Base-by-base conservation (phyloP, 92 coral and sea anemone species). In the Paramuricea clavata region DNA sequence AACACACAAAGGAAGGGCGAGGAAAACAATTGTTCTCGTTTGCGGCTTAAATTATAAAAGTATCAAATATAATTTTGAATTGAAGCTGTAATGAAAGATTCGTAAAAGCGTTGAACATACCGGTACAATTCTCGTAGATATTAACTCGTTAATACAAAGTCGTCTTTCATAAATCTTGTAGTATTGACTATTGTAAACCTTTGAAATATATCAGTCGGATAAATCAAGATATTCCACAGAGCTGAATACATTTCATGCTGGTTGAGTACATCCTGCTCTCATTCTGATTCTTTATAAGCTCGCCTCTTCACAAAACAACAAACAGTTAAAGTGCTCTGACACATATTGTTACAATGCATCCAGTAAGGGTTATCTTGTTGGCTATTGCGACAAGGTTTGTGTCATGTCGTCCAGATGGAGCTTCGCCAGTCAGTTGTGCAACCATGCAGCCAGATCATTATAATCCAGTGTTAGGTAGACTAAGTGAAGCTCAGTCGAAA, bases 181-280 rank as follows among this genome's bases (percentile, higher is more conserved):
- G n/a, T n/a, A n/a, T n/a, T n/a, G n/a, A n/a, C n/a, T n/a, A n/a
- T n/a, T n/a, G n/a, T n/a, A n/a, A n/a, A n/a, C n/a, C n/a, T n/a
- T n/a, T n/a, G n/a, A n/a, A n/a, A n/a, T n/a, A n/a, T n/a, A n/a
- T n/a, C n/a, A n/a, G n/a, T n/a, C n/a, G n/a, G n/a, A n/a, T n/a
- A n/a, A n/a, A n/a, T n/a, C n/a, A n/a, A n/a, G n/a, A n/a, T n/a
- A n/a, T n/a, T n/a, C 44, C 44, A 39, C 44, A 39, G 44, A 10
- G 10, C 5, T 31, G 72, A 65, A 65, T 65, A 65, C 39, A 65
- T 65, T 65, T 65, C 72, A 65, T 39, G 72, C 72, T n/a, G 21
- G 39, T 65, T 65, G 39, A 28, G 27, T 65, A 16, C 16, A 52
- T 52, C 61, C 61, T 16, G 21, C 61, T 57, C 27, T 10, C 17